Evolutionary conservation across 2,797 vertebrate species (phyloP).

Genomic region (Darevskia mixta): DNA sequence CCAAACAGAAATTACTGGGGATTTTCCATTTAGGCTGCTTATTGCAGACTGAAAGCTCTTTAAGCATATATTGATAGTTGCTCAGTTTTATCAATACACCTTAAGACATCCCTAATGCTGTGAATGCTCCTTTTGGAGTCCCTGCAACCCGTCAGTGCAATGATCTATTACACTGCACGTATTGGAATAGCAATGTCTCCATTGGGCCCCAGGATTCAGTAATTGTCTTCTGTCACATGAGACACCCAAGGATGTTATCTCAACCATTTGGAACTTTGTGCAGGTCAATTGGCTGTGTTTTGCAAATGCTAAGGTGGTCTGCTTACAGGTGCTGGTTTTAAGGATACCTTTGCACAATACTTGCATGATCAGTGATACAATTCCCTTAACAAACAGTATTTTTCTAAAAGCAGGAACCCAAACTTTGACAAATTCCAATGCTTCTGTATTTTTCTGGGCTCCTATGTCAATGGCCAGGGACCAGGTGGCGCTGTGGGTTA

Average conservation of each 20-base stretch:
- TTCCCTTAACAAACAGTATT: neutral
- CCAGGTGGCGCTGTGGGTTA: too few relatives aligned
- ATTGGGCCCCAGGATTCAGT: neutral
- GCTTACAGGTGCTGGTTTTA: neutral
- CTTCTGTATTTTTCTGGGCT: neutral
- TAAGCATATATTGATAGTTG: conserved; percentile 43
- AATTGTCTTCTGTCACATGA: neutral
- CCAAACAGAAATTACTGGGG: conserved; percentile 32
- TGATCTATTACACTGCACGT: conserved; percentile 28
- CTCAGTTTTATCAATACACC: conserved; percentile 26
- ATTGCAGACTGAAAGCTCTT: conserved; percentile 27
- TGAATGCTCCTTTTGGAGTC: conserved; percentile 32
- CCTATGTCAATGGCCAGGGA: neutral
- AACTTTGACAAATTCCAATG: neutral
- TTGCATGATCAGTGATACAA: neutral
- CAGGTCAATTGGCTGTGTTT: too few relatives aligned
- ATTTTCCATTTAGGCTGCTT: conserved; percentile 32
- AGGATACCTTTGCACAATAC: neutral
- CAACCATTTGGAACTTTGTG: neutral
- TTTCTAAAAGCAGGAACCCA: neutral
- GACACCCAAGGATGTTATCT: neutral
- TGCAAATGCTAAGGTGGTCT: too few relatives aligned
- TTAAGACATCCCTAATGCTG: conserved; percentile 42
- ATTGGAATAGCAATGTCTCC: conserved; percentile 28
- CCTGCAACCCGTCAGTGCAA: conserved; percentile 28